Conservation (phyloP, 2,888 invertebrate species). For the Dione juno region DNA sequence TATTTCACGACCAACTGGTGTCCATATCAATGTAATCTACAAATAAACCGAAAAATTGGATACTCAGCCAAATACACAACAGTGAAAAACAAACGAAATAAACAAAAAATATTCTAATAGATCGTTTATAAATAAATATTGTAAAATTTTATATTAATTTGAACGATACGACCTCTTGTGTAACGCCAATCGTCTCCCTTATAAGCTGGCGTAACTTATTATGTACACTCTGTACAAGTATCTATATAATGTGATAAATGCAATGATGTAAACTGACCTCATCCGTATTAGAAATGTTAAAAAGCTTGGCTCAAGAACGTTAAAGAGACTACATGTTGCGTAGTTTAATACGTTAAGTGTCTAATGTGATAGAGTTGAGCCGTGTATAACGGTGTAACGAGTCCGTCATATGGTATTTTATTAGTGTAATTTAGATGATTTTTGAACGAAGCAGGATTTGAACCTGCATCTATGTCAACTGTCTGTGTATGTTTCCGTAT, state of each 20-base stretch:
- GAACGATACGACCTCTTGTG: conserved; percentile 17
- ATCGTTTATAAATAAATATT: neutral
- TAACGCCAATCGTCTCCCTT: conserved; percentile 25
- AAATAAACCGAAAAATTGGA: too few species aligned
- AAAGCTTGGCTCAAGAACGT: neutral
- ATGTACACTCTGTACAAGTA: neutral
- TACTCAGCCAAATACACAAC: too few species aligned
- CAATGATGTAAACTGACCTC: conserved; percentile 12
- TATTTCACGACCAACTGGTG: too few species aligned
- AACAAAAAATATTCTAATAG: neutral
- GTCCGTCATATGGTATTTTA: neutral
- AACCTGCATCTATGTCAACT: too few species aligned
- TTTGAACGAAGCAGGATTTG: too few species aligned
- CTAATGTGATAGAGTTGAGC: neutral
- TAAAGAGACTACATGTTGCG: neutral
- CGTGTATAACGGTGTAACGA: neutral
- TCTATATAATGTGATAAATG: neutral
- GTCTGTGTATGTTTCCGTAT: too few species aligned
- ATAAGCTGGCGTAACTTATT: neutral
- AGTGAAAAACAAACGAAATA: neutral
- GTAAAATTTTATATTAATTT: neutral
- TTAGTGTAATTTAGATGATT: too few species aligned
- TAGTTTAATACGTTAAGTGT: neutral
- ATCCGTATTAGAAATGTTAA: conserved; percentile 20
- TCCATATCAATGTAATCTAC: too few species aligned